Evolutionary conservation across 2,113 vertebrate genomes (phyloP).

Genomic region (Hipposideros armiger): DNA sequence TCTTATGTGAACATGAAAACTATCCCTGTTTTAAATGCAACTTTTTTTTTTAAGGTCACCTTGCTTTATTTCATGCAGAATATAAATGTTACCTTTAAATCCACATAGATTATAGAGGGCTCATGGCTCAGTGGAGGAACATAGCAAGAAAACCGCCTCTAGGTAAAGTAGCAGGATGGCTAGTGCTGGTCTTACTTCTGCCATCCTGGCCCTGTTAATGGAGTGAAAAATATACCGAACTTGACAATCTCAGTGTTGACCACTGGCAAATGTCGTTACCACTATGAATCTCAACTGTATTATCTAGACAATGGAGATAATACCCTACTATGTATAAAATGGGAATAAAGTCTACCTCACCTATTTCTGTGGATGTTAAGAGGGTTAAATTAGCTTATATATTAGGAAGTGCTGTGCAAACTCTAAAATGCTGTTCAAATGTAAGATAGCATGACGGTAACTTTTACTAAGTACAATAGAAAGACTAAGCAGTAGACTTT

Average conservation of each 20-base stretch:
- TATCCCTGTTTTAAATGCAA: neutral
- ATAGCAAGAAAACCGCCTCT: neutral
- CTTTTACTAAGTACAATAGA: neutral
- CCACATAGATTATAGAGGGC: neutral
- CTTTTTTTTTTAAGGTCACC: neutral
- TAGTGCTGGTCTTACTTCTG: neutral
- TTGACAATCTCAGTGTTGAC: neutral
- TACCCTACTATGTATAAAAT: neutral
- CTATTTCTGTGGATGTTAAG: neutral
- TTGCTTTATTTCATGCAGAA: neutral
- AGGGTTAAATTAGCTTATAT: neutral
- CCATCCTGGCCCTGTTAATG: neutral
- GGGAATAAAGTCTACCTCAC: neutral
- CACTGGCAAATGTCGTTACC: neutral
- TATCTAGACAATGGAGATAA: neutral
- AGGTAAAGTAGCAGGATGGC: neutral
- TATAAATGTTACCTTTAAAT: conserved; percentile 4
- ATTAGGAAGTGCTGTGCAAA: neutral
- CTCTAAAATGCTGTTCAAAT: neutral
- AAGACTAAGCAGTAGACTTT: neutral
- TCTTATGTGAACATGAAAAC: neutral
- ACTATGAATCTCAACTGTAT: neutral
- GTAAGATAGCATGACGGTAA: neutral
- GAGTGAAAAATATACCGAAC: neutral
- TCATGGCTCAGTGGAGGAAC: neutral